Conservation (phyloP, 2,113 vertebrate species). For the Miniopterus natalensis region DNA sequence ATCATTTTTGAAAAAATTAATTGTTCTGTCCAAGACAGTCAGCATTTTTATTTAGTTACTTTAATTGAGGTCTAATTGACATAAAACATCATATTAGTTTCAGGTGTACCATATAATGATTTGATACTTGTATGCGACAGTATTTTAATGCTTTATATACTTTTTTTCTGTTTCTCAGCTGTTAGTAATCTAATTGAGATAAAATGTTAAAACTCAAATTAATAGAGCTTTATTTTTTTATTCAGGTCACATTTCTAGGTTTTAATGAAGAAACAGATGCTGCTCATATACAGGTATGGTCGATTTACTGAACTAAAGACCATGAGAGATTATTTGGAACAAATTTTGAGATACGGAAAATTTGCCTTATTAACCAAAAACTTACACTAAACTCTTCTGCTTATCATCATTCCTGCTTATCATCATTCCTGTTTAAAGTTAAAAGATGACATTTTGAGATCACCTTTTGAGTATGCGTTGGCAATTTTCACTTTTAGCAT, state of each 20-base stretch:
- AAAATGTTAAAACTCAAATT: slow-evolving; percentile 51
- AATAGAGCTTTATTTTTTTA: slow-evolving; percentile 77
- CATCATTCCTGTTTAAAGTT: slow-evolving; percentile 48
- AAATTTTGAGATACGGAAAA: slow-evolving; percentile 28
- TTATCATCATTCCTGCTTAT: slow-evolving; percentile 14
- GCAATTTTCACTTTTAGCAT: slow-evolving; percentile 38
- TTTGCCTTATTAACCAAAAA: background rate
- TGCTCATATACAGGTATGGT: slow-evolving; percentile 91
- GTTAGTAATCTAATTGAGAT: background rate
- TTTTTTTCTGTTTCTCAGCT: slow-evolving; percentile 20
- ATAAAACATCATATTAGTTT: background rate
- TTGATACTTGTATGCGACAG: background rate
- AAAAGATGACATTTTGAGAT: slow-evolving; percentile 52
- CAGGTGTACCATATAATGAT: background rate
- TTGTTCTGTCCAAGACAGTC: background rate
- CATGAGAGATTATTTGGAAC: background rate
- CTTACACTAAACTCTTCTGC: slow-evolving; percentile 9
- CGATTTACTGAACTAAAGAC: background rate
- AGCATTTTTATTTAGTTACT: background rate
- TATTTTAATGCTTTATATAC: background rate
- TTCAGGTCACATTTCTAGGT: slow-evolving; percentile 94
- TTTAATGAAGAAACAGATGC: slow-evolving; percentile 91
- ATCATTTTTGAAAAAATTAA: slow-evolving; percentile 37
- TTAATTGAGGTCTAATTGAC: background rate
- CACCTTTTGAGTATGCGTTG: slow-evolving; percentile 34